Evolutionary conservation across 2,888 invertebrate species (phyloP).

Genomic region (Lamproptera curius): DNA sequence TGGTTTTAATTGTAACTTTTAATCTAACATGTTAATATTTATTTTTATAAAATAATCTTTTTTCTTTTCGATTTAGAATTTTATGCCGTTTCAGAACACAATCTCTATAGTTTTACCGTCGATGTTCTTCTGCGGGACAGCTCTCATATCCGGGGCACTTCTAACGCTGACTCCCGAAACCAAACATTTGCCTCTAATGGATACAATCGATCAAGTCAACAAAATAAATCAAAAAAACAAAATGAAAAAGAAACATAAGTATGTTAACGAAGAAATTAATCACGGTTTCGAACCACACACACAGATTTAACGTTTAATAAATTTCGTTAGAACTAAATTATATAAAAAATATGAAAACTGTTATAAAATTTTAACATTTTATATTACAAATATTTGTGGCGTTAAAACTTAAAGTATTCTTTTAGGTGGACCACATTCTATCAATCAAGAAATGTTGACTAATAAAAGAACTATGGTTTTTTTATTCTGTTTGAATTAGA

Average conservation of each 20-base stretch:
- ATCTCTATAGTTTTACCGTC: constrained; percentile 55
- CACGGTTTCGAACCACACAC: not conserved
- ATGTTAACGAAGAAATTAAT: constrained; percentile 16
- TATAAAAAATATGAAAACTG: no score
- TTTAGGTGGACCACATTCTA: no score
- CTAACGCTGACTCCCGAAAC: constrained; percentile 57
- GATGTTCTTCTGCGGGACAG: constrained; percentile 56
- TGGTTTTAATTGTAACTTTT: no score
- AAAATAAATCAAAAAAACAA: constrained; percentile 19
- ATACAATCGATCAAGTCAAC: constrained; percentile 56
- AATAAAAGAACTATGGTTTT: no score
- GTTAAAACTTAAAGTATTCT: no score
- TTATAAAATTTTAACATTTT: no score
- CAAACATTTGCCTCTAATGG: constrained; percentile 50
- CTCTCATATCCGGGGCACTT: constrained; percentile 46
- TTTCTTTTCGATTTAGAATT: constrained; percentile 17
- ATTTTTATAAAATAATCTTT: not conserved
- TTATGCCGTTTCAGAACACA: constrained; percentile 56
- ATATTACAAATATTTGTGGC: no score
- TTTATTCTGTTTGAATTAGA: no score
- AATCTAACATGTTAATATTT: not conserved
- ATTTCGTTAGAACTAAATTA: no score
- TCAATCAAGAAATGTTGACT: no score
- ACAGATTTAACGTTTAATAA: no score
- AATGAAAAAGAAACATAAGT: not conserved